Percentiles rank a stretch among this genome's conserved stretches.
phyloP scores from a whole-genome alignment of 2,888 invertebrate genomes.

The Agrochola lychnidis region DNA sequence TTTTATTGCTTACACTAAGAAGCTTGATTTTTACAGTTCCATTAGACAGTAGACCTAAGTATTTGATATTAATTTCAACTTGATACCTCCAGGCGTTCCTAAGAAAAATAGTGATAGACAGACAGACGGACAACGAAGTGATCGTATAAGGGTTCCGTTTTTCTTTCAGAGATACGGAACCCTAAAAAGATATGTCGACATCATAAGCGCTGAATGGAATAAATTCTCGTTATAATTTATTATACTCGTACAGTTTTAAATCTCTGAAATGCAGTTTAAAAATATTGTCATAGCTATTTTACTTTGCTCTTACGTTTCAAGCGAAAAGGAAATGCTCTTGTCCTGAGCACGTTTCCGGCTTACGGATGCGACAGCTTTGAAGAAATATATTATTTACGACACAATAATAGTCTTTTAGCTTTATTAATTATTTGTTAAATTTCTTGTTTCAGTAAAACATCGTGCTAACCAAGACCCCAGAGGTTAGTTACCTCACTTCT shows the following conservation, averaged over 20 bases:
- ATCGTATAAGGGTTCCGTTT: background rate
- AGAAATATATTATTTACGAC: slow-evolving; percentile 43
- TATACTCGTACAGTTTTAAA: background rate
- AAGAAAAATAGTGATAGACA: background rate
- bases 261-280: slow-evolving; percentile 25
- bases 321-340: slow-evolving; percentile 57
- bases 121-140: background rate
- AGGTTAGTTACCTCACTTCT: background rate
- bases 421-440: slow-evolving; percentile 10
- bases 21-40: too few relatives aligned
- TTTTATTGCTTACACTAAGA: too few relatives aligned
- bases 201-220: background rate
- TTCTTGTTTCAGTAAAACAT: slow-evolving; percentile 4
- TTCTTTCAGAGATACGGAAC: background rate
- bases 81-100: background rate
- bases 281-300: slow-evolving; percentile 30
- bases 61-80: background rate
- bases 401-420: slow-evolving; percentile 25
- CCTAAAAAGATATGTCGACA: background rate
- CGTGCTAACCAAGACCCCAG: background rate
- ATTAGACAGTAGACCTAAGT: too few relatives aligned
- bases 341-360: slow-evolving; percentile 51
- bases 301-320: slow-evolving; percentile 31
- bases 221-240: slow-evolving; percentile 6
- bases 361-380: slow-evolving; percentile 56